Percentiles rank a stretch among this genome's conserved stretches.
These are phyloP conservation scores for Rotaria socialis DNA, from an alignment of 2,888 invertebrate species.

Conservation along the genomic window DNA sequence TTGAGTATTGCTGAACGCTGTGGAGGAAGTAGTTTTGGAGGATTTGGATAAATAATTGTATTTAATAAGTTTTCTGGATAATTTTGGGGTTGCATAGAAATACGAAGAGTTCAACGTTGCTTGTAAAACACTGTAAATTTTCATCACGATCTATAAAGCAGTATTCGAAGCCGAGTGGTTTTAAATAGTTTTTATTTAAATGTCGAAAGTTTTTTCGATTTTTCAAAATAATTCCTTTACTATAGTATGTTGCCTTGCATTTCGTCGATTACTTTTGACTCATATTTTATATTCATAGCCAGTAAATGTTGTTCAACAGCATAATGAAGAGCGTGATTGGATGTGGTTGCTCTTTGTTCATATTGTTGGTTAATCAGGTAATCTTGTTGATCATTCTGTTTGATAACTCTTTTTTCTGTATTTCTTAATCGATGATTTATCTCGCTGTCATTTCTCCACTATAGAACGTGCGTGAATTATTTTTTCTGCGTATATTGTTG, in stretches of 20 bases:
- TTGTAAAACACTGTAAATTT: not conserved
- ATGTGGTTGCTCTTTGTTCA: no score
- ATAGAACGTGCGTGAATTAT: no score
- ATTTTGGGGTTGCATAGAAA: not conserved
- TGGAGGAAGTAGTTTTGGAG: not conserved
- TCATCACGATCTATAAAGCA: not conserved
- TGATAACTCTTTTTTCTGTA: no score
- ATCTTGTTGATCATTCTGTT: no score
- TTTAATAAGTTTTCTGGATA: not conserved
- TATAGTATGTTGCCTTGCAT: not conserved
- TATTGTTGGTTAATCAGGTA: no score
- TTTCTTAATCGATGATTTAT: no score
- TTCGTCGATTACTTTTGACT: not conserved
- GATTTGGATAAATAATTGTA: not conserved
- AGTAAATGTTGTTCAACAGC: no score
- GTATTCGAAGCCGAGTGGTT: not conserved
- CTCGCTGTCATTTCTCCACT: no score
- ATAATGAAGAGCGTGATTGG: no score
- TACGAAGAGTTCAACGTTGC: not conserved
- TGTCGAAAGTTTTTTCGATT: not conserved
- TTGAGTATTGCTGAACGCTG: not conserved
- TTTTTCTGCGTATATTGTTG: no score
- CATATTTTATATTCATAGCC: no score
- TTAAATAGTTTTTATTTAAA: not conserved
- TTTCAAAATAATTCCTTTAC: not conserved